Percentiles rank a stretch among this genome's conserved stretches.
Conservation (phyloP, 1,140 invertebrate species). For the Drosophila lacertosa region DNA sequence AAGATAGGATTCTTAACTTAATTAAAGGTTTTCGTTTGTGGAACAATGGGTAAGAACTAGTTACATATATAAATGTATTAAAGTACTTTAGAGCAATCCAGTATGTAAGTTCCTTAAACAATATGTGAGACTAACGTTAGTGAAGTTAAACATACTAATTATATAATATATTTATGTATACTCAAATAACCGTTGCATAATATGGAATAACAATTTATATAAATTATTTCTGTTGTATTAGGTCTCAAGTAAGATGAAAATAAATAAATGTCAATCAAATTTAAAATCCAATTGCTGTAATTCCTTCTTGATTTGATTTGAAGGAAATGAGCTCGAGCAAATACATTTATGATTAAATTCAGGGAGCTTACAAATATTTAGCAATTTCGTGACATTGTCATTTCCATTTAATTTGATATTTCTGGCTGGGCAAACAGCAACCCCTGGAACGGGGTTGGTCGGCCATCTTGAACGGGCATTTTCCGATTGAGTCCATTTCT, state of each 20-base stretch:
- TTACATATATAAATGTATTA: too few species aligned
- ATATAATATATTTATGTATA: too few species aligned
- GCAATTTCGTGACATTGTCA: slow-evolving; percentile 68
- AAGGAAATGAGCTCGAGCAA: slow-evolving; percentile 46
- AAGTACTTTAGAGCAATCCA: too few species aligned
- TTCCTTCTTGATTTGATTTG: slow-evolving; percentile 27
- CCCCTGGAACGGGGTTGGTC: slow-evolving; percentile 28
- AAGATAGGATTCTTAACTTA: too few species aligned
- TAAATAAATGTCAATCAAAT: neutral
- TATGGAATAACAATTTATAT: too few species aligned
- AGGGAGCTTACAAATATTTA: slow-evolving; percentile 75
- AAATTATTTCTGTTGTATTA: too few species aligned
- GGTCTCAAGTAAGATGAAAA: neutral
- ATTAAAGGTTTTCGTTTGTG: too few species aligned
- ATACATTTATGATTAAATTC: slow-evolving; percentile 66
- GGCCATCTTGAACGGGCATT: slow-evolving; percentile 66
- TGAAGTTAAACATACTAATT: too few species aligned
- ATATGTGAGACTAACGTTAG: too few species aligned
- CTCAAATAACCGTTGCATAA: too few species aligned
- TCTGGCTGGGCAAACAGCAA: slow-evolving; percentile 31
- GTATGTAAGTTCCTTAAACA: too few species aligned
- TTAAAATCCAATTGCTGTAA: neutral
- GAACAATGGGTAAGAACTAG: too few species aligned
- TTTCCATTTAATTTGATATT: slow-evolving; percentile 62
- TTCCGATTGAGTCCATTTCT: slow-evolving; percentile 35